Percentiles rank a stretch among this genome's conserved stretches.
Evolutionary conservation across 2,797 vertebrate genomes (phyloP).

Genomic region (Dendrocincla fuliginosa): DNA sequence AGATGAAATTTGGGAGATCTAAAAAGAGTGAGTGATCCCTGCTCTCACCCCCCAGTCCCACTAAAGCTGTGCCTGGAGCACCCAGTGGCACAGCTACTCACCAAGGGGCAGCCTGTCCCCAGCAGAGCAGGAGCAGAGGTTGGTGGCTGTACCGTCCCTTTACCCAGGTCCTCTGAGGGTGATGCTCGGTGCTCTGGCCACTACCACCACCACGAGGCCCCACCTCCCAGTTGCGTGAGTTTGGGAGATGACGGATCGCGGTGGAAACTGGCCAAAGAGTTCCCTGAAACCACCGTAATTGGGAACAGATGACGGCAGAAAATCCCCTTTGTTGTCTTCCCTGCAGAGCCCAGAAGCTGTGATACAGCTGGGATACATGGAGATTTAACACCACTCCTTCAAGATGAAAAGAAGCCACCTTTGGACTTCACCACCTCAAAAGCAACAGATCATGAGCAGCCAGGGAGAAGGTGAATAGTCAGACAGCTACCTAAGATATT

Average conservation of each 20-base stretch:
- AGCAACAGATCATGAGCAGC: neutral
- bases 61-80: fast-evolving
- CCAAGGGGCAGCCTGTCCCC: neutral
- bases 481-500: neutral
- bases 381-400: neutral
- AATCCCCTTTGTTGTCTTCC: neutral
- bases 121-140: neutral
- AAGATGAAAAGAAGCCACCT: neutral
- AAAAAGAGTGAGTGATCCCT: neutral
- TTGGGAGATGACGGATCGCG: neutral
- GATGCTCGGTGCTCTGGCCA: neutral
- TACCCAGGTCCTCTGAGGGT: neutral
- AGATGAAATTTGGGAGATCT: neutral
- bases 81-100: neutral
- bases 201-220: conserved; percentile 6
- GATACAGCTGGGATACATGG: fast-evolving
- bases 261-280: conserved; percentile 36
- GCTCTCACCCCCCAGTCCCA: neutral
- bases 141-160: neutral
- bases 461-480: neutral
- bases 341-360: neutral
- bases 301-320: neutral
- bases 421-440: neutral
- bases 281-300: neutral
- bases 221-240: conserved; percentile 41